Evolutionary conservation across 2,888 invertebrate species (phyloP), one percentile per base, ranked within the genome.

Genomic region (Apodemia mormo): DNA sequence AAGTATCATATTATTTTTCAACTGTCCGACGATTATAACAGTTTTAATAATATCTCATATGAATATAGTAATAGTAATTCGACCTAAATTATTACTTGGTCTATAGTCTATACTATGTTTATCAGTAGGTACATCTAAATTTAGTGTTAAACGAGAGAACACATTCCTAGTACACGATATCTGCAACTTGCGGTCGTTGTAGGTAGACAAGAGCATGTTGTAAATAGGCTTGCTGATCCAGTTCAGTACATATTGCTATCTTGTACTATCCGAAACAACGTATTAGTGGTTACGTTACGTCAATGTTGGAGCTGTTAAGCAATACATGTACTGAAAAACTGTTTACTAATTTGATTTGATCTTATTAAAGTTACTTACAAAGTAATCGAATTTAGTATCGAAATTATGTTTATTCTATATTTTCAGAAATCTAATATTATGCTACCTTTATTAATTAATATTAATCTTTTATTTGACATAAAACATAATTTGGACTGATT

Each of bases 251-350:
- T 71, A 73, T 70, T 70, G 72, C 70, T 69, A 65, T 69, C 67
- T 71, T 73, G 68, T 61, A 70, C 68, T 67, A 70, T 58, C 69
- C 61, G 14, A 67, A 71, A 72, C 74, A 73, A 73, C 72, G 73
- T 71, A 75, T 73, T 74, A 75, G 73, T 67, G 75, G 75, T 72
- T 61, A 61, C 70, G 71, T 67, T 64, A 56, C 66, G 68, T 71
- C 61, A 64, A 43, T 52, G 61, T 61, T 14, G 14, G 43, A 40
- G 67, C 29, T 68, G 58, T 68, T 68, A 61, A 58, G 30, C 14
- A 33, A 30, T 58, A 58, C 6, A 14, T 33, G 61, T 61, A 61
- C 33, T 61, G 6, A 33, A 61, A 37, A 33, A 61, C 61, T 33
- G n/a, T 0, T 12, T 12, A 12, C 58, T 58, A 12, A 4, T 33